Percentiles rank a stretch among this genome's conserved stretches.
phyloP scores from a whole-genome alignment of 2,113 vertebrate genomes.

The Rhinichthys klamathensis region DNA sequence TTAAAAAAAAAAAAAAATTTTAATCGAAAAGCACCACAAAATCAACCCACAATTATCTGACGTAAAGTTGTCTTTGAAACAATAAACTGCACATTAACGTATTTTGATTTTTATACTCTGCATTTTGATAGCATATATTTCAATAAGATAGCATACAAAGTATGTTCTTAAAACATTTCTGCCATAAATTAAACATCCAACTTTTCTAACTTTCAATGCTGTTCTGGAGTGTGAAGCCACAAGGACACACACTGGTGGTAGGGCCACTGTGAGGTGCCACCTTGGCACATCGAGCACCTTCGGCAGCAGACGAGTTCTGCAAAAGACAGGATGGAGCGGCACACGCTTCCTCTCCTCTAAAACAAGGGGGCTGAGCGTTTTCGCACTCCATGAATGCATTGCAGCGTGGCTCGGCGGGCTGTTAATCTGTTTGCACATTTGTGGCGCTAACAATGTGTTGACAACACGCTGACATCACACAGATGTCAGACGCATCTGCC shows the following conservation, averaged over 20 bases:
- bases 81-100: neutral
- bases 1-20: neutral
- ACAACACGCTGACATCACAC: constrained; percentile 78
- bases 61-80: neutral
- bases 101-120: neutral
- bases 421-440: constrained; percentile 71
- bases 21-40: neutral
- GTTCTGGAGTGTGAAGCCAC: constrained; percentile 6
- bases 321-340: constrained; percentile 33
- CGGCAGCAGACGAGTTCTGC: neutral
- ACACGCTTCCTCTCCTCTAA: constrained; percentile 50
- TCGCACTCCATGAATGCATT: constrained; percentile 64
- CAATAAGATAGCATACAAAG: neutral
- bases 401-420: constrained; percentile 59
- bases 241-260: constrained; percentile 11
- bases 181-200: constrained; percentile 5
- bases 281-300: constrained; percentile 1
- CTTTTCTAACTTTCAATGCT: neutral
- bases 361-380: constrained; percentile 57
- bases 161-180: neutral
- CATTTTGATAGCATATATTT: neutral
- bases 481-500: constrained; percentile 77
- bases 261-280: constrained; percentile 18
- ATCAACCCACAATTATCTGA: neutral
- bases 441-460: constrained; percentile 74